phyloP scores from a whole-genome alignment of 2,113 vertebrate genomes.

The Regulus satrapa region DNA sequence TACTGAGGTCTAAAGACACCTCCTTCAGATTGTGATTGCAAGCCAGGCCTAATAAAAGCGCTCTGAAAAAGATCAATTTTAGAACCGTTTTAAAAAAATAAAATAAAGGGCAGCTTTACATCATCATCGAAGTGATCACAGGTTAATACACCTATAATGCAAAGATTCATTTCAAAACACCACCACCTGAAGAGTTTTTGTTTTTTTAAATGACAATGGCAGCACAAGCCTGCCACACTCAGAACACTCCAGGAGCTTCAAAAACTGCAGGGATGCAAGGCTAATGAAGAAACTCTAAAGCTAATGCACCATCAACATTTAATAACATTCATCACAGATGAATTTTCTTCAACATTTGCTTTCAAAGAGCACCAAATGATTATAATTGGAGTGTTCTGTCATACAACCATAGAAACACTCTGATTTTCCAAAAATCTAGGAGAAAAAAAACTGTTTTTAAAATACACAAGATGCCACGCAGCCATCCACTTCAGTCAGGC shows the following conservation, averaged over 20 bases:
- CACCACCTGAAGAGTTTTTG: neutral
- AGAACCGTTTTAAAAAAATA: neutral
- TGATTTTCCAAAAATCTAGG: neutral
- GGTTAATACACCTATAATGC: neutral
- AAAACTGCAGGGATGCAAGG: neutral
- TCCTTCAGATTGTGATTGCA: conserved; percentile 90
- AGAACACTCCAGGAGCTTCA: neutral
- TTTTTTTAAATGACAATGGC: neutral
- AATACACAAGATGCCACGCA: neutral
- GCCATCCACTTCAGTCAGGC: neutral
- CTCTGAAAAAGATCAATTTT: conserved; percentile 75
- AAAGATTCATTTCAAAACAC: neutral
- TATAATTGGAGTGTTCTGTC: neutral
- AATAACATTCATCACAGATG: neutral
- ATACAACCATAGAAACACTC: neutral
- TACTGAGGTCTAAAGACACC: conserved; percentile 93
- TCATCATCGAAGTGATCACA: neutral
- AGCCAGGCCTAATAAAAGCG: conserved; percentile 90
- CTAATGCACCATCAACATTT: conserved; percentile 9
- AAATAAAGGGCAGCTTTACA: neutral
- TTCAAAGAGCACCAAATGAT: neutral
- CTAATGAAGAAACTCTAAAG: conserved; percentile 13
- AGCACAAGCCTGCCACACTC: neutral
- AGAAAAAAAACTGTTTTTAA: neutral
- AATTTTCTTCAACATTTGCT: neutral